Evolutionary conservation across 2,888 invertebrate species (phyloP).

Genomic region (Junonia oenone): DNA sequence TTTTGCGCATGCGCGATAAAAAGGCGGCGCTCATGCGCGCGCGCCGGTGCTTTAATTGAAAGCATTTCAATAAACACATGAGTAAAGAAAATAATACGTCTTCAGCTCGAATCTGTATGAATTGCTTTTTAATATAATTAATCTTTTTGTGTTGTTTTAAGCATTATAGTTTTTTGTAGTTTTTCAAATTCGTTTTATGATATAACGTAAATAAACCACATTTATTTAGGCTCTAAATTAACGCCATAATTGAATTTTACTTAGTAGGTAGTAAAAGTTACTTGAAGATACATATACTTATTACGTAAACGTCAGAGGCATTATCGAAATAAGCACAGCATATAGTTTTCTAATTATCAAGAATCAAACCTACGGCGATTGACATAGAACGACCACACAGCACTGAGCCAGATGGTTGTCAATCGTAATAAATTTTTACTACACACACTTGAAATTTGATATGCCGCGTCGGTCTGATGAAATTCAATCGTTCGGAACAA

Average conservation of each 20-base stretch:
- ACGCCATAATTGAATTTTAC: too few species aligned
- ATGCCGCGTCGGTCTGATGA: constrained; percentile 24
- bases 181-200: not conserved
- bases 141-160: not conserved
- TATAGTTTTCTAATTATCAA: not conserved
- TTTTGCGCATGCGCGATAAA: constrained; percentile 58
- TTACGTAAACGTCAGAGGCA: not conserved
- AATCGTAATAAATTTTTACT: constrained; percentile 1
- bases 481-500: constrained; percentile 33
- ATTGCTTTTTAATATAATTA: not conserved
- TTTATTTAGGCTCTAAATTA: not conserved
- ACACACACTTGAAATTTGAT: constrained; percentile 17
- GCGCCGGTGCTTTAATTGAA: constrained; percentile 28
- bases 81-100: constrained; percentile 18
- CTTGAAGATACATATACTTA: not conserved
- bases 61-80: constrained; percentile 22
- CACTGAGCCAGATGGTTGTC: not conserved
- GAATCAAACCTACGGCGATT: not conserved
- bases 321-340: not conserved
- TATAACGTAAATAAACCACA: not conserved
- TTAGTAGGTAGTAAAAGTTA: too few species aligned
- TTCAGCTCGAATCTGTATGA: not conserved
- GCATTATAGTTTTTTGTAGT: not conserved
- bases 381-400: not conserved
- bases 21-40: constrained; percentile 49